Base-by-base conservation (phyloP, 2,113 vertebrate genomes). In the Heterocephalus glaber region DNA sequence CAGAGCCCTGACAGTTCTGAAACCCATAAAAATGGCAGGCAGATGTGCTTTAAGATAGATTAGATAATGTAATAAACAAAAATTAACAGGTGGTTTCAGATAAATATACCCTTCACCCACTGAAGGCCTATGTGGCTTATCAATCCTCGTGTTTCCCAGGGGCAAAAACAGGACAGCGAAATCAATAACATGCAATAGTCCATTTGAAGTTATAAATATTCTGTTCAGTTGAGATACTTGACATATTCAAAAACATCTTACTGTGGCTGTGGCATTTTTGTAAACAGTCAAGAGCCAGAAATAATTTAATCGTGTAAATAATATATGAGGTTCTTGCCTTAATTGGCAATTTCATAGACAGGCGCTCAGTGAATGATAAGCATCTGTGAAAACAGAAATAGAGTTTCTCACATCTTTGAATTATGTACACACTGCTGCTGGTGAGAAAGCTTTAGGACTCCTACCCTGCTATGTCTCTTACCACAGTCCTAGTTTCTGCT, bases 131-230 rank as follows among this genome's bases (percentile, higher is more conserved):
- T 49, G 26, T 66, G 86, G 92, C 68, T 65, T 65, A 74, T 61
- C 1, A 60, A 72, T 82, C 52, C 49, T n/a, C 14, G 0, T 95
- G 80, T 94, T 28, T 49, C 33, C 60, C 0, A 35, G 35, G 28
- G 11, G 72, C 83, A 95, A 41, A 85, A 86, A 91, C 0, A 11
- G 87, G 58, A 17, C 41, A 93, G 86, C 2, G 74, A 92, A 90
- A 97, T 93, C 83, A 90, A 96, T 89, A 97, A 54, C 17, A 85
- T 0, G 26, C 0, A 0, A 56, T n/a, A 84, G 89, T 4, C 41
- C 90, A 94, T 93, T 95, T 96, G 87, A 97, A 97, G 90, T 86
- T 66, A 95, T 6, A 93, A 94, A 93, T 77, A 56, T 52, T 96
- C 83, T 82, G 60, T 94, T 96, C 96, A 93, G 61, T 28, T 68